Evolutionary conservation across 2,888 invertebrate genomes (phyloP), one percentile per base, ranked within the genome.

Genomic region (Lymantria dispar): DNA sequence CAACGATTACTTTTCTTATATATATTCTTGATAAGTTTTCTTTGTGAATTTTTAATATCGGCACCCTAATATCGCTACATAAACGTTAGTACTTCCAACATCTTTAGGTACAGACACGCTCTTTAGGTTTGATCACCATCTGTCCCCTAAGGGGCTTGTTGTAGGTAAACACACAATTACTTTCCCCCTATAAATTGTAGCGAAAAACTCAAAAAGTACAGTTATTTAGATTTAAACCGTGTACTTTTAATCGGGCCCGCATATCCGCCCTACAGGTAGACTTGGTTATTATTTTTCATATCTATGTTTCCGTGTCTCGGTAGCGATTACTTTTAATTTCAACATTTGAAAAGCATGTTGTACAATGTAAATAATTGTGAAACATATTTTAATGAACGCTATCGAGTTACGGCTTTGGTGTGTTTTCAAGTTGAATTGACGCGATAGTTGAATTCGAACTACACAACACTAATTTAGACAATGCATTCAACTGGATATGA

Each of bases 291-390:
- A 83, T 85, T 85, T 80, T 81, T 81, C 83, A 86, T 86, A 84
- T 84, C 80, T 80, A 74, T 70, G 76, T 71, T 79, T 80, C 77
- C 82, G 78, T 76, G 72, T 72, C 74, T 68, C 71, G 68, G 67
- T 70, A 65, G 70, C 77, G 78, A 86, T 89, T 83, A 86, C 74
- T 87, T 87, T 87, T 87, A 87, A 85, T 86, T 80, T 75, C 75
- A 72, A 77, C 78, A 76, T 75, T 80, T 78, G 72, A 77, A 78
- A 81, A 76, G 70, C 80, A 74, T 79, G 81, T 80, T 70, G 33
- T 74, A 78, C 77, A 80, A 75, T 73, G 70, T 72, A 77, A 76
- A 78, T 76, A 76, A 74, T 79, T 67, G 76, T 78, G 73, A 64
- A 70, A 72, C 63, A 72, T 63, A 74, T 80, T 78, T 80, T 73